Percentiles rank a stretch among this genome's conserved stretches.
Evolutionary conservation across 2,113 vertebrate genomes (phyloP).

Genomic region (Garra rufa): DNA sequence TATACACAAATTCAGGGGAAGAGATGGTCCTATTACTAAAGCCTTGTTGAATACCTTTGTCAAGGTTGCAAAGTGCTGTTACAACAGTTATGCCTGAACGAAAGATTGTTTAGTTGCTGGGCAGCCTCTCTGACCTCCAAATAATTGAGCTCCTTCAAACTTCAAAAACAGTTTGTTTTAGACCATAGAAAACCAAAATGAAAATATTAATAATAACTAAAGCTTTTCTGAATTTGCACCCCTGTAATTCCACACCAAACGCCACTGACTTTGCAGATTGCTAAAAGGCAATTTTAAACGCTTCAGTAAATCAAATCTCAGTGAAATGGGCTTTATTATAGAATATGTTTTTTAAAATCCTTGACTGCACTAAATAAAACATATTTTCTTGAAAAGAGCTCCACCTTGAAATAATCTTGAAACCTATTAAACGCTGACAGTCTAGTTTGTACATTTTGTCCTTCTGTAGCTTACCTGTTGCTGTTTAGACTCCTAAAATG

Average conservation of each 20-base stretch:
- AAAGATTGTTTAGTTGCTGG: background rate
- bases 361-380: background rate
- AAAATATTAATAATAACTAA: background rate
- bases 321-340: background rate
- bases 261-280: background rate
- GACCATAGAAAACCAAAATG: background rate
- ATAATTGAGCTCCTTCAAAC: background rate
- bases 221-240: background rate
- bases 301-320: background rate
- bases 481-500: too few relatives aligned
- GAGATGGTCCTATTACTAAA: background rate
- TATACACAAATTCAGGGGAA: background rate
- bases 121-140: slow-evolving; percentile 8
- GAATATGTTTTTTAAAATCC: background rate
- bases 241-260: background rate
- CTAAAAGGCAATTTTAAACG: background rate
- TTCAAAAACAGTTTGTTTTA: background rate
- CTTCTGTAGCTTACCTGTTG: background rate
- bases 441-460: background rate
- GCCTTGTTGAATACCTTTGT: background rate
- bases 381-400: background rate
- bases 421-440: too few relatives aligned
- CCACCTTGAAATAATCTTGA: background rate
- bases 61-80: slow-evolving; percentile 8
- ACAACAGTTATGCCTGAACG: background rate